Evolutionary conservation across 2,113 vertebrate species (phyloP).

Genomic region (Muntiacus muntjak): DNA sequence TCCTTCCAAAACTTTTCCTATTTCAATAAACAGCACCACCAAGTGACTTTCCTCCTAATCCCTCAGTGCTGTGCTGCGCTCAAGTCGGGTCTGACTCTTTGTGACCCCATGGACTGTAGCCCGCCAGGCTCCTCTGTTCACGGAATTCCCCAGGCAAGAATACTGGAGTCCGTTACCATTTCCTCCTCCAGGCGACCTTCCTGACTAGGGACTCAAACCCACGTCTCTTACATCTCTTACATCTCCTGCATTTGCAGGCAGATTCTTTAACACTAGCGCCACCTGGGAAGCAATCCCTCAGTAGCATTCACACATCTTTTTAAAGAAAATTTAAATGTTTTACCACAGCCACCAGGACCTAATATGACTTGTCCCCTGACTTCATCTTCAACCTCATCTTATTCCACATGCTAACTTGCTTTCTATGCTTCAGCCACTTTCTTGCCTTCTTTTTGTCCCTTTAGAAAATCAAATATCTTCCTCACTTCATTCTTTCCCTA

Average conservation of each 20-base stretch:
- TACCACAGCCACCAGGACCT: background rate
- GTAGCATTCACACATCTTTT: background rate
- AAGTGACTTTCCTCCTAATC: background rate
- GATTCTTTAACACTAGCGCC: background rate
- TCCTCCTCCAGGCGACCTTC: background rate
- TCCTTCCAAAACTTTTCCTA: background rate
- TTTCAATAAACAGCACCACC: background rate
- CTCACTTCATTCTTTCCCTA: background rate
- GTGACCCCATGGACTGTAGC: fast-evolving
- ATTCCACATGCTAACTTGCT: background rate
- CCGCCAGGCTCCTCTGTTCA: fast-evolving
- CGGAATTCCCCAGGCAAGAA: background rate
- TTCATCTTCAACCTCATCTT: background rate
- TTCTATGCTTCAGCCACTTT: too few relatives aligned
- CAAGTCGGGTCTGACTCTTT: background rate
- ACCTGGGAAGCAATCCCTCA: background rate
- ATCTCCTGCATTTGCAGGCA: background rate
- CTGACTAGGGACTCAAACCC: background rate
- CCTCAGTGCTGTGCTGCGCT: background rate
- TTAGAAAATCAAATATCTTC: background rate
- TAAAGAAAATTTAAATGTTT: background rate
- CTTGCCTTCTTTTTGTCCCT: background rate
- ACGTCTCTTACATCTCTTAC: fast-evolving
- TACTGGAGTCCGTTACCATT: background rate
- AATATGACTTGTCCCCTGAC: background rate